These are phyloP conservation scores for Pitta sordida DNA, from an alignment of 2,113 vertebrate species.

Conservation along the genomic window DNA sequence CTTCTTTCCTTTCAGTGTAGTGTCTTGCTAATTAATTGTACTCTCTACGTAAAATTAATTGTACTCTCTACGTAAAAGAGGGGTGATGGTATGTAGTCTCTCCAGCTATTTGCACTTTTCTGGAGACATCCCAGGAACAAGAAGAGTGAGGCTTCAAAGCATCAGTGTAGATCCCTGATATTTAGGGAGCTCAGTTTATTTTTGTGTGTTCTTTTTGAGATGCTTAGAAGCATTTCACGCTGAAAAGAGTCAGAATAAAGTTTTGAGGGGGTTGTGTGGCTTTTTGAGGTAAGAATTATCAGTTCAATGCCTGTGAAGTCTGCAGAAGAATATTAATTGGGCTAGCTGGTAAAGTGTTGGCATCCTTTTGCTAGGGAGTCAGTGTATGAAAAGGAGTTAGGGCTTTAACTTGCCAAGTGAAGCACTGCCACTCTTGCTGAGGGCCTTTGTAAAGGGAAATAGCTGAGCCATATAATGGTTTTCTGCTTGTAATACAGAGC, in stretches of 20 bases:
- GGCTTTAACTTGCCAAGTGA: background rate
- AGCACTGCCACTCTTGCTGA: background rate
- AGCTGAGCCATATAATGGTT: background rate
- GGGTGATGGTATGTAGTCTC: background rate
- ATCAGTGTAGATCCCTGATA: background rate
- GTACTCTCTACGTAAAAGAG: background rate
- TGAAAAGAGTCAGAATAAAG: background rate
- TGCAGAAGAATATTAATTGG: conserved; percentile 9
- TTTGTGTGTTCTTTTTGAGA: background rate
- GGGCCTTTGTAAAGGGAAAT: background rate
- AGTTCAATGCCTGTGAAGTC: background rate
- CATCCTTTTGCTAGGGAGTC: background rate
- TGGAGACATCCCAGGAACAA: background rate
- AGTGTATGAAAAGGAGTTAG: background rate
- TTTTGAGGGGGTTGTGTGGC: background rate
- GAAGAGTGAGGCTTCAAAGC: background rate
- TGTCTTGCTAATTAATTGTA: background rate
- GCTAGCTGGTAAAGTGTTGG: background rate
- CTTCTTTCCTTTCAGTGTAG: background rate
- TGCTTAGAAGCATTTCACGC: background rate
- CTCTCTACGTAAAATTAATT: background rate
- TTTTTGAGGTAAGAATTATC: background rate
- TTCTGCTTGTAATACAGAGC: background rate
- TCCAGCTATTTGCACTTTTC: background rate
- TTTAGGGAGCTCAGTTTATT: background rate